Evolutionary conservation across 2,113 vertebrate genomes (phyloP).

Genomic region (Bufo bufo): DNA sequence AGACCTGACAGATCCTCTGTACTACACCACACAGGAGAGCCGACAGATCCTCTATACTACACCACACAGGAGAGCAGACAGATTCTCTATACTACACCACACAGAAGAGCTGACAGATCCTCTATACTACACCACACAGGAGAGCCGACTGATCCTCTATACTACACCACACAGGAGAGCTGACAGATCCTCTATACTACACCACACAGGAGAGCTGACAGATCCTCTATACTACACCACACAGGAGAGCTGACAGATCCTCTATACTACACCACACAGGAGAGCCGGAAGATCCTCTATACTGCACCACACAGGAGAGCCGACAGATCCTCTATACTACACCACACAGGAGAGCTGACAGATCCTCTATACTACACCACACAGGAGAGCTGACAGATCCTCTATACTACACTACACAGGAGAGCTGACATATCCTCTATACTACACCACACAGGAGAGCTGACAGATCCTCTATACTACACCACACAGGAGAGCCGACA

Average conservation of each 20-base stretch:
- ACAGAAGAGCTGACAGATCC: not conserved
- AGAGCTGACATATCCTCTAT: not conserved
- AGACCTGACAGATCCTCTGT: not conserved
- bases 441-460: not conserved
- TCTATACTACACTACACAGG: not conserved
- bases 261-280: conserved; percentile 2
- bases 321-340: conserved; percentile 3
- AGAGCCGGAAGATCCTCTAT: not conserved
- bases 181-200: conserved; percentile 5
- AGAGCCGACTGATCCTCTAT: not conserved
- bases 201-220: not conserved
- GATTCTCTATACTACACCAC: not conserved
- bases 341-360: not conserved
- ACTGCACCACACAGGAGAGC: not conserved
- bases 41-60: not conserved
- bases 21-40: not conserved
- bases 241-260: no score
- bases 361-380: conserved; percentile 10
- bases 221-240: not conserved
- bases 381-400: not conserved
- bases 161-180: not conserved
- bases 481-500: not conserved
- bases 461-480: not conserved
- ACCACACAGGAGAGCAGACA: not conserved
- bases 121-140: not conserved